phyloP scores from a whole-genome alignment of 1,140 invertebrate genomes.

The Mercenaria mercenaria region DNA sequence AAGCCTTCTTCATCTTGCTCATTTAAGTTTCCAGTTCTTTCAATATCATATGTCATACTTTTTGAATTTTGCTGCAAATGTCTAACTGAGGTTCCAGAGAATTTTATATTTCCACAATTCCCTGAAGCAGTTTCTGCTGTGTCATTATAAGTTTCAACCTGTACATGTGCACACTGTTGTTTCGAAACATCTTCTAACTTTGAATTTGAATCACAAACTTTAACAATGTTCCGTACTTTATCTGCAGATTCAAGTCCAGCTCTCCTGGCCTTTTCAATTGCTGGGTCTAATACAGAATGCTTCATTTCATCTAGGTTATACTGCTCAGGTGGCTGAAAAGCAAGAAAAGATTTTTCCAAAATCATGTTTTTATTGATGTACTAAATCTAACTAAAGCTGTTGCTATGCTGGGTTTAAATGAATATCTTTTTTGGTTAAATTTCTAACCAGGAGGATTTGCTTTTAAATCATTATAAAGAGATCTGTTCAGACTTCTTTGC shows the following conservation, averaged over 20 bases:
- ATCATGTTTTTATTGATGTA: background rate
- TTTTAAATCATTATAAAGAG: too few relatives aligned
- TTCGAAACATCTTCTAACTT: conserved; percentile 43
- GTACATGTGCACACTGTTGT: conserved; percentile 10
- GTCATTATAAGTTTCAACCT: conserved; percentile 9
- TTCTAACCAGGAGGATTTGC: too few relatives aligned
- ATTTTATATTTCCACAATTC: conserved; percentile 30
- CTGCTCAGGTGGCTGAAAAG: conserved; percentile 72
- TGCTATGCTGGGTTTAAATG: background rate
- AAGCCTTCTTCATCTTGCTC: background rate
- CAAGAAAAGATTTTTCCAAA: too few relatives aligned
- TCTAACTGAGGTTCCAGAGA: conserved; percentile 57
- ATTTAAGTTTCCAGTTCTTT: background rate
- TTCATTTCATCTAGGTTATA: conserved; percentile 81
- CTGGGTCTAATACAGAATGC: conserved; percentile 67
- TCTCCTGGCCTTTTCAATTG: conserved; percentile 69
- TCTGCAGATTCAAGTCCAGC: conserved; percentile 41
- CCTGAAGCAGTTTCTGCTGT: background rate
- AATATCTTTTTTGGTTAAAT: background rate
- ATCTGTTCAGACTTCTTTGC: too few relatives aligned
- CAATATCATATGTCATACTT: conserved; percentile 49
- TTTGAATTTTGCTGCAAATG: conserved; percentile 53
- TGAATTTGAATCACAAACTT: background rate
- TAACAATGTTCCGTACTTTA: conserved; percentile 9
- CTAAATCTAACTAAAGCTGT: background rate